Evolutionary conservation across 2,797 vertebrate genomes (phyloP), one percentile per base, ranked within the genome.

Genomic region (Platyrinchus mystaceus): DNA sequence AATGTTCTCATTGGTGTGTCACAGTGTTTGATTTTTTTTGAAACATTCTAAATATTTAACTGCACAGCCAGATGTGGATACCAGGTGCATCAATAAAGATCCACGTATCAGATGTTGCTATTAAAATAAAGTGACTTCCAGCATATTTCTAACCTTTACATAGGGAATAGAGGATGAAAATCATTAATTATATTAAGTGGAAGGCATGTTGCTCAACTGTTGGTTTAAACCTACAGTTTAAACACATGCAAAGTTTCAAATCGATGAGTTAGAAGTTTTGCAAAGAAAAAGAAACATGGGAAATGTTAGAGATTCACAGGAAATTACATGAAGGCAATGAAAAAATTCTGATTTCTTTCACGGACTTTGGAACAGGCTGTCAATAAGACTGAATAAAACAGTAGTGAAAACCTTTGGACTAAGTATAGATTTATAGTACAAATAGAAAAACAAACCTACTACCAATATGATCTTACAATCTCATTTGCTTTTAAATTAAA

Each of bases 401-500:
- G 49, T 34, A 84, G 60, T 49, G 32, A 50, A 93, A 87, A 84
- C 55, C 32, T 73, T 62, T 49, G 66, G 80, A 96, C 68, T 69
- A 47, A 82, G 50, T 77, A 74, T 28, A 87, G 55, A 77, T 68
- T 89, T 94, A 86, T 37, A 90, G 34, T 53, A 84, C 67, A 93
- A 93, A 86, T 3, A 94, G 85, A 88, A 93, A 93, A 95, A 67
- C 79, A 92, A 73, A 84, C 2, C 32, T 63, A 69, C 50, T 78
- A n/a, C 34, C 73, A 86, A 81, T 82, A 92, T 66, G 34, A 82
- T 76, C 44, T 90, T 91, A 84, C 62, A 91, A 82, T 89, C 44
- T 91, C 90, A 96, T 95, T 94, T 94, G 70, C 47, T 90, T 93
- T 88, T 76, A 94, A 86, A 95, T 94, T 86, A 94, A 94, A 95